phyloP scores from a whole-genome alignment of 1,140 invertebrate species.

The Battus philenor region DNA sequence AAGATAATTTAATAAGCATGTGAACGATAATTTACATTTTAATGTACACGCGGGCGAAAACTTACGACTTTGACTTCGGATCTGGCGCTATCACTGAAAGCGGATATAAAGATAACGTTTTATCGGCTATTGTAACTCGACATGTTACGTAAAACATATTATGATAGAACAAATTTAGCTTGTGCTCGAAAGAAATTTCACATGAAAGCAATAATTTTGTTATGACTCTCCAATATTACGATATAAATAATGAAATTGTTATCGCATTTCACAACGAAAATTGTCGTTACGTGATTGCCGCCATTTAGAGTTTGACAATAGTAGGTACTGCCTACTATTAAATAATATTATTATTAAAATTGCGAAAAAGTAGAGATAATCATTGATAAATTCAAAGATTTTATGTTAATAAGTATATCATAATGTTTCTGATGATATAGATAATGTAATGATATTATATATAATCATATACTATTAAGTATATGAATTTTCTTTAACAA shows the following conservation, averaged over 20 bases:
- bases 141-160: constrained; percentile 21
- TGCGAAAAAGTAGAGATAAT: too few relatives aligned
- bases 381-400: too few relatives aligned
- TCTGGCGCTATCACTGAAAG: constrained; percentile 19
- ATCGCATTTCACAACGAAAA: constrained; percentile 8
- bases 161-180: neutral
- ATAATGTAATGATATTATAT: too few relatives aligned
- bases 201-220: constrained; percentile 12
- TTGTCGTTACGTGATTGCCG: constrained; percentile 6
- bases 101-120: constrained; percentile 29
- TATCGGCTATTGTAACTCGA: constrained; percentile 27
- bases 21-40: neutral
- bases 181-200: constrained; percentile 4
- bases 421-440: too few relatives aligned
- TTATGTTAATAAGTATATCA: too few relatives aligned
- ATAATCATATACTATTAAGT: too few relatives aligned
- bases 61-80: neutral
- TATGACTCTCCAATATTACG: constrained; percentile 5
- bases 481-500: too few relatives aligned
- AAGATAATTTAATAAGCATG: too few relatives aligned
- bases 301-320: too few relatives aligned
- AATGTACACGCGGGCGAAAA: constrained; percentile 16
- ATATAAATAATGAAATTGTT: constrained; percentile 6
- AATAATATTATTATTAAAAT: too few relatives aligned
- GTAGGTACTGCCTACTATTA: too few relatives aligned